Evolutionary conservation across 2,113 vertebrate species (phyloP), one percentile per base, ranked within the genome.

Genomic region (Herpetotheres cachinnans): DNA sequence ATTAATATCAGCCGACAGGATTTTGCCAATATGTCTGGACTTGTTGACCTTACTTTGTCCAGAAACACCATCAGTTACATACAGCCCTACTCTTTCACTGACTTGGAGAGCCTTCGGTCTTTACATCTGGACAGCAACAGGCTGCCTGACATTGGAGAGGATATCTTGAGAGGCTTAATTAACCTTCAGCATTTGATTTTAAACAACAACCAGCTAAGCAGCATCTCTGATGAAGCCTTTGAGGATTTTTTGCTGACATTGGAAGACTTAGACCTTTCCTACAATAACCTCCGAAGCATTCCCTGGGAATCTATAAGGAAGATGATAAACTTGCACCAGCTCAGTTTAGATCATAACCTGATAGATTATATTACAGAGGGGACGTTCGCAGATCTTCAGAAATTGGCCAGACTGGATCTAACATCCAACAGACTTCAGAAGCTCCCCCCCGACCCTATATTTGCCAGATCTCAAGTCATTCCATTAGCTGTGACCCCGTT

Each of bases 111-210:
- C 54, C 98, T 99, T 72, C 98, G 99, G 36, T 99, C 99, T 9
- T 97, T 99, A 93, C 99, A 99, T 90, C 97, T 99, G 6, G 99
- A 99, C 95, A 99, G 98, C 95, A 99, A 99, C 96, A 98, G 99
- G 46, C 92, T 99, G 91, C 99, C 99, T 30, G 98, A 99, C 96
- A 98, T 99, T 8, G 99, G 99, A 36, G 98, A 99, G 10, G 99
- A 99, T 86, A 99, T 98, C 72, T 98, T 99, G 55, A 97, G 99
- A 73, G 99, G 99, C 46, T 98, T 99, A 80, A 97, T 99, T 94
- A 99, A 99, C 97, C 98, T 99, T 78, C 99, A 99, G 96, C 99
- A 99, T 95, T 98, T 99, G 97, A 99, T 99, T 56, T 98, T 99
- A 72, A 99, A 99, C 97, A 99, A 99, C 97, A 99, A 99, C 97